Conservation (phyloP, 2,888 invertebrate species). For the Cantharis rufa region DNA sequence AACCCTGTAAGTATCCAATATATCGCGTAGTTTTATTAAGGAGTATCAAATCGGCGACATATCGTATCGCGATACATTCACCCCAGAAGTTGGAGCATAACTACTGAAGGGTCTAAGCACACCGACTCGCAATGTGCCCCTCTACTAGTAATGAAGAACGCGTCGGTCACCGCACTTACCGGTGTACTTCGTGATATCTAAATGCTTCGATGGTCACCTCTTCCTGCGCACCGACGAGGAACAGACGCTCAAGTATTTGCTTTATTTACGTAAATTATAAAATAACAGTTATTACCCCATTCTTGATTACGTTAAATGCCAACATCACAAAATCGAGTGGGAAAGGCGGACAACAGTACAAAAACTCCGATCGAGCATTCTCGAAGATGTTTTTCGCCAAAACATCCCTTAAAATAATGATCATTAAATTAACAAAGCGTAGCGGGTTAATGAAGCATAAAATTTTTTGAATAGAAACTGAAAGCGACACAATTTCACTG, state of each 20-base stretch:
- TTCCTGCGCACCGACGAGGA: constrained; percentile 22
- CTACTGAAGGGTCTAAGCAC: constrained; percentile 34
- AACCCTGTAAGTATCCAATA: constrained; percentile 4
- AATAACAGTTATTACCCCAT: not conserved
- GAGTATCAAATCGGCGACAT: constrained; percentile 7
- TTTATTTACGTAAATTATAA: not conserved
- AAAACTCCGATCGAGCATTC: not conserved
- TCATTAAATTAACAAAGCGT: not conserved
- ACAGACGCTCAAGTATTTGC: not conserved
- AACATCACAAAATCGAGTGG: not conserved
- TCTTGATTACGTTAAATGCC: not conserved
- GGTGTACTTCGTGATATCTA: constrained; percentile 30
- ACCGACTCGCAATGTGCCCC: constrained; percentile 31
- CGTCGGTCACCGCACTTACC: constrained; percentile 37
- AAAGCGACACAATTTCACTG: not conserved
- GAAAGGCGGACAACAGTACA: not conserved
- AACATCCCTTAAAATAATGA: not conserved
- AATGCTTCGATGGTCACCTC: constrained; percentile 34
- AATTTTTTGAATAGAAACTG: not conserved
- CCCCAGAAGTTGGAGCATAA: constrained; percentile 35
- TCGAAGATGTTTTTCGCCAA: not conserved
- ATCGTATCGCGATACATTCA: constrained; percentile 22
- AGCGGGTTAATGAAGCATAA: not conserved
- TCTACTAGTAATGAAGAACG: constrained; percentile 25
- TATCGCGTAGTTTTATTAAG: constrained; percentile 17